Evolutionary conservation across 2,797 vertebrate species (phyloP).

Genomic region (Malurus leucopterus): DNA sequence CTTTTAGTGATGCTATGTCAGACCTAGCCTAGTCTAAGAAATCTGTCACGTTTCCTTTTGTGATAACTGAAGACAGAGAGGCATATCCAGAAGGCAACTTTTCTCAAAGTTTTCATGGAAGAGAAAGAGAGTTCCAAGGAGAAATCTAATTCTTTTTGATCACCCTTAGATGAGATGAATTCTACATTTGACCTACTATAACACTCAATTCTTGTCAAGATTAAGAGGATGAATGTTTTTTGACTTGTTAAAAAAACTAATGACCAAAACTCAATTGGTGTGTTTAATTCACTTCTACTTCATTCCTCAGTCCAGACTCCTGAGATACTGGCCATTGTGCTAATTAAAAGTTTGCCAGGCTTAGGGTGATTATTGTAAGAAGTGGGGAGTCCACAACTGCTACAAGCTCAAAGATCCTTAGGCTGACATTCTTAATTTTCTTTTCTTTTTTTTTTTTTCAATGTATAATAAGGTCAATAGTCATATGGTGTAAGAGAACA

Average conservation of each 20-base stretch:
- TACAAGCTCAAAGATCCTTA: neutral
- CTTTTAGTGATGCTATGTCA: neutral
- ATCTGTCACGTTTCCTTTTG: neutral
- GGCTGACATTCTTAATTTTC: neutral
- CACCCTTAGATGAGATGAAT: neutral
- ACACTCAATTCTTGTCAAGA: neutral
- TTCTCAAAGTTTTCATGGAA: neutral
- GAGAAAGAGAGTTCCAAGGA: neutral
- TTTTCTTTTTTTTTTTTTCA: neutral
- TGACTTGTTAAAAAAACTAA: neutral
- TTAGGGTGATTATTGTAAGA: neutral
- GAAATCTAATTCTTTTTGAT: neutral
- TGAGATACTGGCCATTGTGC: neutral
- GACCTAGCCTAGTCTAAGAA: neutral
- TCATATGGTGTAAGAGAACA: neutral
- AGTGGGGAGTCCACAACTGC: accelerated
- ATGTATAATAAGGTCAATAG: neutral
- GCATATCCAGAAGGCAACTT: neutral
- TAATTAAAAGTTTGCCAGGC: neutral
- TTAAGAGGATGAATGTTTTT: neutral
- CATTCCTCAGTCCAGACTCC: neutral
- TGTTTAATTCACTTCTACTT: neutral
- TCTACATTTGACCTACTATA: neutral
- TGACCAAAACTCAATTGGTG: neutral
- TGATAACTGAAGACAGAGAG: neutral